Base-by-base conservation (phyloP, 2,797 vertebrate genomes). In the Hoplostethus mediterraneus region DNA sequence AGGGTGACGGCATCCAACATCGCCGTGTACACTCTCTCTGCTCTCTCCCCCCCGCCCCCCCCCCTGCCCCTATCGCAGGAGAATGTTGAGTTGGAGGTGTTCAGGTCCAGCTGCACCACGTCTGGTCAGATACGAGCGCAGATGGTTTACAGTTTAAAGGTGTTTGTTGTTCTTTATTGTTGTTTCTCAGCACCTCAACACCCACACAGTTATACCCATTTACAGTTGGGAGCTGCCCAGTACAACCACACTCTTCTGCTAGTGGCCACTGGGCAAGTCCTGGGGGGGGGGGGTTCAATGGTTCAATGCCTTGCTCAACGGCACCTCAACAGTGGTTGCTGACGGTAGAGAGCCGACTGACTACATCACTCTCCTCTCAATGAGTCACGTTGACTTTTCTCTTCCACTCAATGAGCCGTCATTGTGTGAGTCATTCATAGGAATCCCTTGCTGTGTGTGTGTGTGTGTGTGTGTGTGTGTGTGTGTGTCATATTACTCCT, bases 1-100 rank as follows among this genome's bases (percentile, higher is more conserved):
- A 73, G 25, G 71, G 88, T 1, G 74, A 92, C 31, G 75, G 67
- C 79, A 72, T 85, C 90, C 86, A 61, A 36, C 78, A 13, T 84
- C 1, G 61, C 2, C 65, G 49, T 60, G 11, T 60, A 2, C 58
- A 36, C 11, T 36, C 30, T 31, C 9, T 44, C 36, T 40, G 13
- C n/a, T 16, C 9, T 28, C 60, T 28, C 28, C 21, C 14, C 1
- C 44, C 28, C 21, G 1, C 1, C 47, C n/a, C 48, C 14, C 1
- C 44, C 28, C 21, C 1, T 2, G 31, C n/a, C 48, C 21, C 21
- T 54, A 9, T 31, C 14, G 28, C 11, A 54, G 25, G 28, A 8
- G 45, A 48, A 14, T 48, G 47, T n/a, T n/a, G n/a, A n/a, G n/a
- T n/a, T n/a, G n/a, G n/a, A n/a, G 8, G 7, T 21, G 49, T 6